phyloP scores from a whole-genome alignment of 2,888 invertebrate species.

The Alloplasta piceator region DNA sequence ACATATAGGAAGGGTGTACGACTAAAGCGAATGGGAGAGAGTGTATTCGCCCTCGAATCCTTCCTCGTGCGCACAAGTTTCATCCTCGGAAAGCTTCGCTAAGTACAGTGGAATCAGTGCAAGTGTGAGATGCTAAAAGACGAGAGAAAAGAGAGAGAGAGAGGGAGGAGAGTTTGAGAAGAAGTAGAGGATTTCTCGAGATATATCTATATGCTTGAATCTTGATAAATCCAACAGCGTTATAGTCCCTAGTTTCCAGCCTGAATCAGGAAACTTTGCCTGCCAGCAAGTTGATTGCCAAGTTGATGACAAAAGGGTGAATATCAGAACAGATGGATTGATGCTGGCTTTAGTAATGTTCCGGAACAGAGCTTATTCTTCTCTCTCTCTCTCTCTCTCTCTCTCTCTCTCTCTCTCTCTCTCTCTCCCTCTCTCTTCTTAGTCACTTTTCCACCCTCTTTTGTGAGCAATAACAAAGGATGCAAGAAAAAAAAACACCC shows the following conservation, averaged over 20 bases:
- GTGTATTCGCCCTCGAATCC: constrained; percentile 51
- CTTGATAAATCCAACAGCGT: constrained; percentile 39
- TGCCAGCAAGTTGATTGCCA: constrained; percentile 49
- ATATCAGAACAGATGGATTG: constrained; percentile 1
- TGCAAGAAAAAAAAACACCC: neutral
- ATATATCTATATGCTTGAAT: constrained; percentile 16
- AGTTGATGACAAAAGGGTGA: constrained; percentile 48
- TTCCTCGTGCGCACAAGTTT: constrained; percentile 43
- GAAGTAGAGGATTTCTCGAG: constrained; percentile 28
- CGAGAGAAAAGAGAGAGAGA: constrained; percentile 1
- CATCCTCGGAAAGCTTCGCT: constrained; percentile 55
- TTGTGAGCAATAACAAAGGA: constrained; percentile 33
- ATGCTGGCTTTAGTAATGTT: constrained; percentile 22
- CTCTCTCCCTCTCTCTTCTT: too few relatives aligned
- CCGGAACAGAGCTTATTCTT: constrained; percentile 2
- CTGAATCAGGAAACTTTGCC: constrained; percentile 41
- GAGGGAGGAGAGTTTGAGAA: constrained; percentile 3
- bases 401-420: too few relatives aligned
- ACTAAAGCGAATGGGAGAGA: constrained; percentile 10
- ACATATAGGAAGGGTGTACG: too few relatives aligned
- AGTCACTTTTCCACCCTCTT: neutral
- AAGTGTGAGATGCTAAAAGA: constrained; percentile 37
- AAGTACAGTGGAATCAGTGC: constrained; percentile 52
- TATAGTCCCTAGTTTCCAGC: constrained; percentile 7
- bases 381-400: too few relatives aligned